Base-by-base conservation (phyloP, 92 coral and sea anemone species). In the Hydrozoanthus gracilis region DNA sequence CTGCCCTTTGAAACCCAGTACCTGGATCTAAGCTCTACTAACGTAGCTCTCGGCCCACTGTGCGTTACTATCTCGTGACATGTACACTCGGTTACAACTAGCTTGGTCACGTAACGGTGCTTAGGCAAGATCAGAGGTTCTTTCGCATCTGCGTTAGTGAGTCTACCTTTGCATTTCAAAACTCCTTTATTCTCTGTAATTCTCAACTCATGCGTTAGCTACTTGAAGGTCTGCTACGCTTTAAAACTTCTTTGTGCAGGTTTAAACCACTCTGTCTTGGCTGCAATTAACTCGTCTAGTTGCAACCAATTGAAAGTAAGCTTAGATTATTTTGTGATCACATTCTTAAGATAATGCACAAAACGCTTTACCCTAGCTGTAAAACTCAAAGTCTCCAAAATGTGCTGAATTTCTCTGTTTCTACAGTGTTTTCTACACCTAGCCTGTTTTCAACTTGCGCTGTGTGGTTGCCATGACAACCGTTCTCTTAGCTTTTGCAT, bases 401-500 rank as follows among this genome's bases (percentile, higher is more conserved):
- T n/a, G 8, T 14, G 49, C 91, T 82, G 65, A 27, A 88, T 12
- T 54, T 82, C 71, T 88, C 72, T 4, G 76, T 65, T 3, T 69
- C 86, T 80, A 44, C 86, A 9, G 45, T 13, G 16, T 44, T 52
- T n/a, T 51, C 35, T 44, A 61, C 12, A 61, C 86, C 61, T 64
- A 16, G 52, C 56, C 11, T 44, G 61, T 64, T 9, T 47, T 56
- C 55, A 9, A 51, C 78, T 35, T 49, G 20, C 44, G 76, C 76
- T n/a, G n/a, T 71, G 76, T 18, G 44, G 76, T 71, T 71, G 76
- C 76, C 76, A 71, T 71, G 10, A 64, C 87, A 50, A 75, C 76
- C 45, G 76, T 44, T 18, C 45, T 71, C 76, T 71, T 71, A 9
- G 76, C 76, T 71, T 44, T 1, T 71, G 76, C 10, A 71, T 39